These are phyloP conservation scores for Eurytoma californica DNA, from an alignment of 2,888 invertebrate genomes.

Conservation along the genomic window DNA sequence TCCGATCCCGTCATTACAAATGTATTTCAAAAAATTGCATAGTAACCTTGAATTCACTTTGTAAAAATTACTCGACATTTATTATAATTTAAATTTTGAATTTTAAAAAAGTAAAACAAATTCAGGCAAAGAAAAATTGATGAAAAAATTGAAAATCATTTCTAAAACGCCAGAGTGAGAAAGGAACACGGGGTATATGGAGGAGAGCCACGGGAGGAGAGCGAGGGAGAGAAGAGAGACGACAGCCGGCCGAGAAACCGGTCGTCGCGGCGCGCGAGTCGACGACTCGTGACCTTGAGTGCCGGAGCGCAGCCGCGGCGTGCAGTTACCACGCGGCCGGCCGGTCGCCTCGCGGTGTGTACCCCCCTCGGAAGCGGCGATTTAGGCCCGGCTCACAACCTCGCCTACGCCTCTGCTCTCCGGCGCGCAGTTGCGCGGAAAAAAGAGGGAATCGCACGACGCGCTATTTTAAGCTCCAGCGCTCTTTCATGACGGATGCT, in stretches of 20 bases:
- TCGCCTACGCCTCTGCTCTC: not conserved
- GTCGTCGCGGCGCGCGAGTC: constrained; percentile 49
- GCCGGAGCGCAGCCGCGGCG: constrained; percentile 61
- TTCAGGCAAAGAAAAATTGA: too few species aligned
- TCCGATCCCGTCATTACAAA: too few species aligned
- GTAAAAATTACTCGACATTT: too few species aligned
- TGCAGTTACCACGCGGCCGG: constrained; percentile 60
- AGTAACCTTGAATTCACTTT: too few species aligned
- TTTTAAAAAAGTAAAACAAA: too few species aligned
- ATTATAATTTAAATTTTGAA: too few species aligned
- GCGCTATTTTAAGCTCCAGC: constrained; percentile 28
- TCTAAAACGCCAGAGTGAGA: not conserved
- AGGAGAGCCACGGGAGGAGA: constrained; percentile 51
- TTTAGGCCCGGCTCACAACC: constrained; percentile 56
- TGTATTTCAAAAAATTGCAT: too few species aligned
- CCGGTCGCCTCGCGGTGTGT: constrained; percentile 13
- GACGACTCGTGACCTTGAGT: constrained; percentile 74
- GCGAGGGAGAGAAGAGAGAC: constrained; percentile 57
- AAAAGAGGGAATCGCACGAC: constrained; percentile 4
- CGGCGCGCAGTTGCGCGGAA: not conserved
- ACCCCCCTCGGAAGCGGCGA: constrained; percentile 55
- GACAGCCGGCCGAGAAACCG: not conserved
- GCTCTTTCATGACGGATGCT: constrained; percentile 32
- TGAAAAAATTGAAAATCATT: too few species aligned
- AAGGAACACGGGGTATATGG: constrained; percentile 49